Base-by-base conservation (phyloP, 2,113 vertebrate genomes). In the Geococcyx californianus region DNA sequence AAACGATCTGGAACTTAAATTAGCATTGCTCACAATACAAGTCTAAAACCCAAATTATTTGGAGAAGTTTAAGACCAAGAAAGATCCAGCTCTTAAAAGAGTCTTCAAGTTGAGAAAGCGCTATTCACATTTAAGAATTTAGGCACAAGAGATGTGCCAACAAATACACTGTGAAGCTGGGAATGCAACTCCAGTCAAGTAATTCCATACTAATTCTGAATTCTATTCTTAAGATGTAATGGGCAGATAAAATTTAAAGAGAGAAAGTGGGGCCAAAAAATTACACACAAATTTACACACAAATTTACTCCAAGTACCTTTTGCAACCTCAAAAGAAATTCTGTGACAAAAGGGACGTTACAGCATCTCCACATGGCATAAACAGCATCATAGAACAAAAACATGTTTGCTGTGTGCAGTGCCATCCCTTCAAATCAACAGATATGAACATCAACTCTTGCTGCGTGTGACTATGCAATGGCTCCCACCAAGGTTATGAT, bases 1-100 rank as follows among this genome's bases (percentile, higher is more conserved):
- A 95, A 91, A 90, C 58, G 6, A 90, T 72, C 66, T 92, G 95
- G 88, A 95, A 95, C 89, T 93, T 89, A 87, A 90, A 94, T 94
- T 92, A 95, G 77, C 81, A 78, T 94, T 89, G 79, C 69, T 93
- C 33, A 86, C 89, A 90, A 93, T 73, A 66, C 79, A 89, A 84
- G 73, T 26, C 42, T 89, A 94, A 87, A 94, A 29, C 33, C 24
- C 64, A 89, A 90, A 81, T 56, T 36, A 89, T 81, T 64, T 75
- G 52, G 54, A 31, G 68, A 49, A 84, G 45, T 6, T 70, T 79
- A 95, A 84, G 47, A 72, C 34, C 67, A 52, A 75, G 67, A 92
- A 94, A 74, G 55, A 88, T 75, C 63, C 17, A 38, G 82, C 83
- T 88, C 64, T 90, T 95, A 42, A 21, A 84, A 78, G 74, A 85